Evolutionary conservation across 2,113 vertebrate genomes (phyloP), one percentile per base, ranked within the genome.

Genomic region (Engraulis encrasicolus): DNA sequence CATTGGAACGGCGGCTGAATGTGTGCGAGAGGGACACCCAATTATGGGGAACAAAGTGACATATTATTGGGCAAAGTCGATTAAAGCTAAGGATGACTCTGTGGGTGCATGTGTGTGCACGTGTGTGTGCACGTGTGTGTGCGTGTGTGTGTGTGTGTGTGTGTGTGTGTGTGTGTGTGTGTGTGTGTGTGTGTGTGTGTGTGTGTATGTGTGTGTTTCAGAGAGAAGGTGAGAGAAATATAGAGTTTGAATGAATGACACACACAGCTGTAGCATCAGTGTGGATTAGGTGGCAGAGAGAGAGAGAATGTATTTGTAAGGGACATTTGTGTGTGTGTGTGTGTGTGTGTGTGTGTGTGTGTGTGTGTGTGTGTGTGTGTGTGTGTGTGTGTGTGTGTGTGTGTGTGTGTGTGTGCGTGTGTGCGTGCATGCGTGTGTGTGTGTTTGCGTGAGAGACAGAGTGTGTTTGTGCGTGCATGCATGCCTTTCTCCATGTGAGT

Each of bases 31-130:
- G 89, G 89, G 90, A 91, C 90, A 92, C 90, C 93, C 93, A 93
- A 95, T 95, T 94, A 94, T 91, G 92, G 91, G 92, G 92, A 66
- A 92, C 91, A 92, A 92, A 92, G 92, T 95, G 93, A 92, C 91
- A 88, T 92, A 91, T 93, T 93, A 89, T 89, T 89, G 90, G 85
- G 86, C 80, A 37, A 85, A 85, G 84, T 91, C 84, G 83, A 90
- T 91, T 92, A 90, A 90, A 66, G 58, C 58, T 27, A 31, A 66
- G 58, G 31, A 27, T 66, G 58, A 18, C 12, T 18, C 19, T 20
- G 36, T 34, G 9, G 34, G 31, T 49, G 36, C 1, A 27, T 50
- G 49, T 81, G 31, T 20, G 49, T 81, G 49, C 36, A 6, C 19
- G 50, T 81, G 31, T 20, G 49, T 81, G 49, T 54, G 15, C 19